Evolutionary conservation across 2,797 vertebrate species (phyloP).

Genomic region (Streptopelia turtur): DNA sequence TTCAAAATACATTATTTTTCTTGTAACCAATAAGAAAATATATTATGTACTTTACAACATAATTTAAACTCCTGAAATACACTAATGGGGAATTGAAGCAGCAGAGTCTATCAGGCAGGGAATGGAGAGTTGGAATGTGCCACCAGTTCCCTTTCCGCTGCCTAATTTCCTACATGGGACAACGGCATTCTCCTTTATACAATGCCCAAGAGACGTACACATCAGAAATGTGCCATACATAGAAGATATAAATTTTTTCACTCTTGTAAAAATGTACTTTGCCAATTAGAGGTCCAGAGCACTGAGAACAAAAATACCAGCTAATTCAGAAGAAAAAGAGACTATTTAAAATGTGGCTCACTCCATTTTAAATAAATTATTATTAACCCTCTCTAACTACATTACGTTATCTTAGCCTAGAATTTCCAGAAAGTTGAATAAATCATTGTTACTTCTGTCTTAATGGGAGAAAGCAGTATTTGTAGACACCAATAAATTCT

Average conservation of each 20-base stretch:
- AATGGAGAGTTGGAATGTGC: not conserved
- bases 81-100: not conserved
- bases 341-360: not conserved
- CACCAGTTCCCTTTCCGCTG: not conserved
- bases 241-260: not conserved
- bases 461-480: not conserved
- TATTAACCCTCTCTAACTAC: not conserved
- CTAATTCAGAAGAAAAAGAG: not conserved
- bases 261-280: not conserved
- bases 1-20: not conserved
- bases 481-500: not conserved
- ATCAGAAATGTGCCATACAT: not conserved
- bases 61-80: not conserved
- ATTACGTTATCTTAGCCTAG: not conserved
- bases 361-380: not conserved
- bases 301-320: not conserved
- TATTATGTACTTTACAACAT: not conserved
- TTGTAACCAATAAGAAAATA: not conserved
- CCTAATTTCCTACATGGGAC: not conserved
- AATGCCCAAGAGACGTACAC: not conserved
- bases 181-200: not conserved
- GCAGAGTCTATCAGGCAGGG: not conserved
- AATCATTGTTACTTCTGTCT: not conserved
- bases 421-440: slow-evolving; percentile 16
- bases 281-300: not conserved